Evolutionary conservation across 1,140 invertebrate genomes (phyloP).

Genomic region (Papilio dardanus): DNA sequence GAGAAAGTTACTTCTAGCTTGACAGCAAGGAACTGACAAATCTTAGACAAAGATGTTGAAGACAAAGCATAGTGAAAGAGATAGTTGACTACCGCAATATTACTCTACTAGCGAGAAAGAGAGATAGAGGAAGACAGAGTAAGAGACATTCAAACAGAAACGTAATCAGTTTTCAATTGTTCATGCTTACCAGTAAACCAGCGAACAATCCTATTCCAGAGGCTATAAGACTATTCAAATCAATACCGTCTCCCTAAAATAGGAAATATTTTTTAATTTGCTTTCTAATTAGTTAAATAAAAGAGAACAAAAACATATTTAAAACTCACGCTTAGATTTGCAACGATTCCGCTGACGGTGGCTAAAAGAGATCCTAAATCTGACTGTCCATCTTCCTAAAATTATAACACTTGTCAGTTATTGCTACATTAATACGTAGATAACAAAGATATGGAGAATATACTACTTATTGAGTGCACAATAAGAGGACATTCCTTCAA

Average conservation of each 20-base stretch:
- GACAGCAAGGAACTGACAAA: not conserved
- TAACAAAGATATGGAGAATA: too few relatives aligned
- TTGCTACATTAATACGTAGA: too few relatives aligned
- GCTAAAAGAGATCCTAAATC: constrained; percentile 71
- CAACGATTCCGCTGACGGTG: constrained; percentile 70
- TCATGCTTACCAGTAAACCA: constrained; percentile 63
- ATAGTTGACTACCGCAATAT: not conserved
- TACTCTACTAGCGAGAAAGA: not conserved
- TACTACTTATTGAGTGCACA: too few relatives aligned
- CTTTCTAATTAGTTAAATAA: not conserved
- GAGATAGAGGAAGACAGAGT: not conserved
- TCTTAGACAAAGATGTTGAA: not conserved
- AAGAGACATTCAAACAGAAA: not conserved
- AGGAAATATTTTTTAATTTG: not conserved
- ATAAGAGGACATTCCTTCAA: too few relatives aligned
- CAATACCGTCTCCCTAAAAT: constrained; percentile 76
- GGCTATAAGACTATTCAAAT: constrained; percentile 69
- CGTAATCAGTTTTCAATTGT: not conserved
- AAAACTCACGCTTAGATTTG: constrained; percentile 70
- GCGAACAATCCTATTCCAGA: constrained; percentile 74
- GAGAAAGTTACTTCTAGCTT: not conserved
- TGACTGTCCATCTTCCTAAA: constrained; percentile 71
- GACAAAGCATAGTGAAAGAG: not conserved
- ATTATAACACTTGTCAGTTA: constrained; percentile 34
- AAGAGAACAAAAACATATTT: not conserved